These are phyloP conservation scores for Mechanitis mazaeus DNA, from an alignment of 2,888 invertebrate species.

Conservation along the genomic window DNA sequence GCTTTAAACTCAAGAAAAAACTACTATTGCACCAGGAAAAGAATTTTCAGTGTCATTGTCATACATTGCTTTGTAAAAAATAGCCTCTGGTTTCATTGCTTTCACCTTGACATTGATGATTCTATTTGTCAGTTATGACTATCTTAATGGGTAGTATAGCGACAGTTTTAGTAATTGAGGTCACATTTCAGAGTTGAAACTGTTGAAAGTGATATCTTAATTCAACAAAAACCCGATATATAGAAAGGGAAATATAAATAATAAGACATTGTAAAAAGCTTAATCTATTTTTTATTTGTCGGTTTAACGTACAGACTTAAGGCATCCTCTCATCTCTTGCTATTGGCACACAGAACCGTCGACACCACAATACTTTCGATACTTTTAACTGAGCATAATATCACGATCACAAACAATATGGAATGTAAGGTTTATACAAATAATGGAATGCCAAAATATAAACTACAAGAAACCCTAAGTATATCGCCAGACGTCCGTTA, in stretches of 20 bases:
- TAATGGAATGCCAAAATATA: conserved; percentile 57
- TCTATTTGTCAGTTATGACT: no score
- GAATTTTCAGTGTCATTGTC: no score
- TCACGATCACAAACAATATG: conserved; percentile 54
- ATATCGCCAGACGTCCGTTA: conserved; percentile 43
- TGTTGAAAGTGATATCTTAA: no score
- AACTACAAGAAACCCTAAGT: conserved; percentile 18
- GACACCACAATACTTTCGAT: conserved; percentile 36
- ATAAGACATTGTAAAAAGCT: conserved; percentile 65
- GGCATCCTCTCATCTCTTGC: conserved; percentile 66
- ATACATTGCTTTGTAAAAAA: no score
- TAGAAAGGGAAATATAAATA: conserved; percentile 32
- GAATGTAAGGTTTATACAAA: conserved; percentile 54
- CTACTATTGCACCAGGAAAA: no score
- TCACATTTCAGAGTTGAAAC: no score
- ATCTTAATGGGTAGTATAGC: no score
- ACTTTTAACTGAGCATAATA: conserved; percentile 54
- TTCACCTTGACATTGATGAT: no score
- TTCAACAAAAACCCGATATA: no score
- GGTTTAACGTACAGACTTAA: conserved; percentile 74
- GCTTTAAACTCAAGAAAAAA: no score
- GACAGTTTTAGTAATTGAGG: no score
- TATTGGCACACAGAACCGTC: conserved; percentile 73
- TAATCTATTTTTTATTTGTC: conserved; percentile 75
- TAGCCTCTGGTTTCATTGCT: no score